Conservation (phyloP, 2,113 vertebrate species). For the Etheostoma cragini region DNA sequence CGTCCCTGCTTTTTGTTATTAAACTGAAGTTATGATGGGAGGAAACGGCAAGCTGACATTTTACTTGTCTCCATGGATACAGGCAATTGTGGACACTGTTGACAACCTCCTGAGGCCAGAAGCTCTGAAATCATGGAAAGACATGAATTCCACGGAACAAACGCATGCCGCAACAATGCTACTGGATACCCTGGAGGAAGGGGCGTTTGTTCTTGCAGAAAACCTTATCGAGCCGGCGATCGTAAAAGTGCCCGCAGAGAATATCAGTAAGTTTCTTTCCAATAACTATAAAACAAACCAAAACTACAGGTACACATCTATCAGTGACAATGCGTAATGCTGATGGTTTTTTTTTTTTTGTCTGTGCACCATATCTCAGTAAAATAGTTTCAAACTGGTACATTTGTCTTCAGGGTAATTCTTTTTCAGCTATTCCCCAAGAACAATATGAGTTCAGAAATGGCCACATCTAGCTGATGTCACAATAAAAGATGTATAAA, state of each 20-base stretch:
- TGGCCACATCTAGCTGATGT: not conserved
- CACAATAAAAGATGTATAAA: slow-evolving; percentile 22
- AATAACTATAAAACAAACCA: slow-evolving; percentile 29
- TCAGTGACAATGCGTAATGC: slow-evolving; percentile 22
- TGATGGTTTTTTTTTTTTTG: slow-evolving; percentile 15
- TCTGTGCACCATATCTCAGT: slow-evolving; percentile 10
- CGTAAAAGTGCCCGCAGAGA: slow-evolving; percentile 98
- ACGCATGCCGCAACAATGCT: slow-evolving; percentile 97
- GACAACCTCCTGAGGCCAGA: slow-evolving; percentile 97
- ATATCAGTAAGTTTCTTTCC: slow-evolving; percentile 90
- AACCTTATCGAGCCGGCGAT: slow-evolving; percentile 96
- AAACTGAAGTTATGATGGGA: slow-evolving; percentile 57
- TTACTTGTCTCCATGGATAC: slow-evolving; percentile 84
- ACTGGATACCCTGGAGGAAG: slow-evolving; percentile 97
- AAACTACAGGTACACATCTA: slow-evolving; percentile 23
- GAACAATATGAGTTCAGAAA: slow-evolving; percentile 14
- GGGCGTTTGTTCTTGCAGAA: slow-evolving; percentile 97
- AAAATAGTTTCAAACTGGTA: slow-evolving; percentile 40
- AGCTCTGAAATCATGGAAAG: slow-evolving; percentile 97
- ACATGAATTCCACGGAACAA: slow-evolving; percentile 98
- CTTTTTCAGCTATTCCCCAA: slow-evolving; percentile 11
- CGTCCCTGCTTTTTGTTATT: slow-evolving; percentile 53
- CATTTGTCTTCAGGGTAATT: slow-evolving; percentile 5
- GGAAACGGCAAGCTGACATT: slow-evolving; percentile 70
- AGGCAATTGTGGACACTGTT: slow-evolving; percentile 99